Evolutionary conservation across 1,140 invertebrate species (phyloP), one percentile per base, ranked within the genome.

Genomic region (Cherax quadricarinatus): DNA sequence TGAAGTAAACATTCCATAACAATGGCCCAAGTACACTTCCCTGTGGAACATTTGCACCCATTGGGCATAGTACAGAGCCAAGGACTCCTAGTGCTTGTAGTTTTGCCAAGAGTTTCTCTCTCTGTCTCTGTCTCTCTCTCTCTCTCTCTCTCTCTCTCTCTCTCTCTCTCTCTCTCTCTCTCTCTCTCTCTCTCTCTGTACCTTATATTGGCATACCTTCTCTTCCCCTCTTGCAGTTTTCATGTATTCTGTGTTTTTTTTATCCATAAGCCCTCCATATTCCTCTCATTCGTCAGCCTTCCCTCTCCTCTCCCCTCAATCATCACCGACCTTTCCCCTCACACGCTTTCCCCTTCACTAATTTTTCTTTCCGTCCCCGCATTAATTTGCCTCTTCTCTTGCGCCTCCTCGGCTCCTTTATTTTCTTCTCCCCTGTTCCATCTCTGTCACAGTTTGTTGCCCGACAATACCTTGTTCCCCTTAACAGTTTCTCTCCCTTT

Each of bases 141-240:
- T 83, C 81, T 83, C 81, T 83, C 81, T 83, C 81, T 83, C 62
- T 86, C 85, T 66, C 70, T 73, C 70, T 73, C 41, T 75, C 85
- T 86, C 85, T 86, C 85, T 73, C 62, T 86, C 85, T 86, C 85
- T 84, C 53, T 84, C 82, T 84, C 82, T 84, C 82, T 84, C 82
- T 84, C 57, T 84, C 82, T 84, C 16, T 84, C 21, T 62, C 57
- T 41, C 24, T n/a, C 41, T 53, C 41, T 51, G 18, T 82, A 24
- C 24, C 49, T 14, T 24, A 53, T 60, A 51, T 81, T 82, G 80
- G 48, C 80, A 82, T 60, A 51, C 21, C n/a, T 75, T 75, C 70
- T 75, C 70, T 75, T 75, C 70, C 70, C 70, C 24, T 75, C 70
- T 30, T 75, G n/a, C 70, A 75, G 70, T 75, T 75, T 75, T 75